phyloP scores from a whole-genome alignment of 2,888 invertebrate genomes.

The Zele albiditarsus region DNA sequence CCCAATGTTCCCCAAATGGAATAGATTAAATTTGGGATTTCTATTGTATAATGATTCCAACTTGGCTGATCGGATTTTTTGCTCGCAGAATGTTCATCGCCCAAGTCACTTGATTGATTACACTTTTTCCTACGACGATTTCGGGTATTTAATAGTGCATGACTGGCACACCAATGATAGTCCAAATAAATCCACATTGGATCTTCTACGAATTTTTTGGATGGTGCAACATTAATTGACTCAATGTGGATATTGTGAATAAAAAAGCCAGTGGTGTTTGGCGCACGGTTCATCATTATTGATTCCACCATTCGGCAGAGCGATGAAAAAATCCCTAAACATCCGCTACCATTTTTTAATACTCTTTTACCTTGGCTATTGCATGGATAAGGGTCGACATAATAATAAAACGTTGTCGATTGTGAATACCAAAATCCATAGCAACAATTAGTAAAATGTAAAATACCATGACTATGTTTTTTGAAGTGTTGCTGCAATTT shows the following conservation, averaged over 20 bases:
- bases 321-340: constrained; percentile 62
- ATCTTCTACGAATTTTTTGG: constrained; percentile 62
- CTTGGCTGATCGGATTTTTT: constrained; percentile 48
- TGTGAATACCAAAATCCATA: constrained; percentile 69
- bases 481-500: constrained; percentile 60
- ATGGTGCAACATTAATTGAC: constrained; percentile 58
- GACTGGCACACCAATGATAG: constrained; percentile 66
- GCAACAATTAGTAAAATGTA: constrained; percentile 69
- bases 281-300: constrained; percentile 61
- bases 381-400: constrained; percentile 67
- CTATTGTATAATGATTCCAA: constrained; percentile 66
- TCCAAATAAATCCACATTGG: constrained; percentile 70
- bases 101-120: not conserved
- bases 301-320: constrained; percentile 63
- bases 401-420: constrained; percentile 63
- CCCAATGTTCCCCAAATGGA: constrained; percentile 69
- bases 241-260: constrained; percentile 66
- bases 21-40: constrained; percentile 64
- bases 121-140: constrained; percentile 25
- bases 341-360: constrained; percentile 54
- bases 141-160: constrained; percentile 45
- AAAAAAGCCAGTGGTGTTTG: constrained; percentile 66
- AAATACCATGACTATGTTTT: constrained; percentile 58
- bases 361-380: constrained; percentile 57
- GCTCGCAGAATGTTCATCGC: not conserved